Conservation (phyloP, 2,797 vertebrate species). For the Muscicapa striata region DNA sequence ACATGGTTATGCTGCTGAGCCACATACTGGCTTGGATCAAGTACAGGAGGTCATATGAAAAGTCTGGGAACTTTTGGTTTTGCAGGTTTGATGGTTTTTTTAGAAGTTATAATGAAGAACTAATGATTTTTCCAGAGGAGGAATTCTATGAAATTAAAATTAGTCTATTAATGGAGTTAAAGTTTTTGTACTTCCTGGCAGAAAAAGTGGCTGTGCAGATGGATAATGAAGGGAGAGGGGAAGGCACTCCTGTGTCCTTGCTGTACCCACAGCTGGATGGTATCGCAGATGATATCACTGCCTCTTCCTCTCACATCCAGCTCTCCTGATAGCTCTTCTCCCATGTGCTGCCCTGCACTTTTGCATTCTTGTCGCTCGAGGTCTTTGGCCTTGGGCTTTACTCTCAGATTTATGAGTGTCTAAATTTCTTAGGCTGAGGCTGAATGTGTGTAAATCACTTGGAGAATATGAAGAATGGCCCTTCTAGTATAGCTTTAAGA, state of each 20-base stretch:
- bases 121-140: neutral
- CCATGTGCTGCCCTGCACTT: neutral
- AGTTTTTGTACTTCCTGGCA: neutral
- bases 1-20: neutral
- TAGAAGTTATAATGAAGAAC: neutral
- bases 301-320: neutral
- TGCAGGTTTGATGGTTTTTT: neutral
- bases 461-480: neutral
- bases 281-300: fast-evolving
- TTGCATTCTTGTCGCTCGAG: neutral
- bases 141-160: neutral
- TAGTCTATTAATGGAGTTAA: neutral
- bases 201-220: neutral
- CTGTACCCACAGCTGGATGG: neutral
- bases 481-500: neutral
- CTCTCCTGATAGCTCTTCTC: neutral
- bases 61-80: neutral
- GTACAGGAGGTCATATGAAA: neutral
- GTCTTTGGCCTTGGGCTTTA: neutral
- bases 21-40: neutral
- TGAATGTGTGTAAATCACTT: neutral
- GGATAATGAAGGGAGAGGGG: neutral
- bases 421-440: neutral
- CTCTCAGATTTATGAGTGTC: neutral
- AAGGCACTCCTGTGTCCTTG: fast-evolving